Evolutionary conservation across 2,113 vertebrate species (phyloP), one percentile per base, ranked within the genome.

Genomic region (Trogon surrucura): DNA sequence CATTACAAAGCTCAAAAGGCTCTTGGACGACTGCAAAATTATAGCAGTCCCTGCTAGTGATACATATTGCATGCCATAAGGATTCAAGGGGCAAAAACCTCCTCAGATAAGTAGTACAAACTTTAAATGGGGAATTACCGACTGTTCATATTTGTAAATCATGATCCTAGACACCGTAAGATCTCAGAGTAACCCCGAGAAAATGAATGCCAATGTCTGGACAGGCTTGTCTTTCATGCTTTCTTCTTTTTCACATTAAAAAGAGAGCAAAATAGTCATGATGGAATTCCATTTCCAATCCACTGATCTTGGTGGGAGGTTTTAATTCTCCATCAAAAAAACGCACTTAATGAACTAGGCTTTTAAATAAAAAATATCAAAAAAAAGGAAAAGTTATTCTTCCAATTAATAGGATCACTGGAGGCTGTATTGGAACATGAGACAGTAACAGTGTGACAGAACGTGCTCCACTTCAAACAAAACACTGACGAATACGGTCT

Each of bases 281-380:
- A 57, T 53, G 34, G 36, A 83, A 94, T 93, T 86, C 72, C 10
- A 62, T 93, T 91, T 88, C 69, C 74, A 92, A 79, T 62, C 45
- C 69, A 92, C 45, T 36, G 75, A 82, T 84, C 75, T 88, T 92
- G 53, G 80, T 75, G 71, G 90, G 80, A 93, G 80, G 83, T 72
- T 88, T 94, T 88, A 83, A 80, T 84, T 83, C 44, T 80, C 44
- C 64, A 83, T n/a, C 6, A 29, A 41, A 73, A 51, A 62, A 74
- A 78, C 2, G 36, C 56, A 91, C 44, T 81, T 93, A 95, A 78
- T 67, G 53, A 84, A 84, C 21, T 25, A 91, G 34, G 34, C 44
- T 87, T 91, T 95, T 86, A 89, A 93, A 91, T 60, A 74, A 86
- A 80, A 89, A 80, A 51, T 70, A 81, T 56, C n/a, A 74, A 87